Evolutionary conservation across 2,113 vertebrate species (phyloP).

Genomic region (Orthonyx spaldingii): DNA sequence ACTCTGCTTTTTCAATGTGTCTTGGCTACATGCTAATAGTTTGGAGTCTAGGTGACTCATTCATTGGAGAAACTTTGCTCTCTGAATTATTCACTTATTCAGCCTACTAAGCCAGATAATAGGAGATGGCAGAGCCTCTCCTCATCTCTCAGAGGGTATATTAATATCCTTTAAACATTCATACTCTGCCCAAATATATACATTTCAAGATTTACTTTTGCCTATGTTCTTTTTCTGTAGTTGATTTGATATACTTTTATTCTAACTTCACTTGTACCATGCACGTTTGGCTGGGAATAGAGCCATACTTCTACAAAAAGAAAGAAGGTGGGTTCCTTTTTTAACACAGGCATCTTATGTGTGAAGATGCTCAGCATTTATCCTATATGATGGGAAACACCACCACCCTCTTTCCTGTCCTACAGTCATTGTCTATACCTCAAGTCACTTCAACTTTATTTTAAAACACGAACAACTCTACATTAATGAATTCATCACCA

Average conservation of each 20-base stretch:
- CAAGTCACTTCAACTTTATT: background rate
- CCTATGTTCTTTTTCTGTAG: background rate
- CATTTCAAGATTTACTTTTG: slow-evolving; percentile 28
- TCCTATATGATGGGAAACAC: background rate
- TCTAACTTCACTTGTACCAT: background rate
- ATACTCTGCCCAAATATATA: slow-evolving; percentile 51
- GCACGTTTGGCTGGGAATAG: background rate
- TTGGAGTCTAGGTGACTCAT: slow-evolving; percentile 44
- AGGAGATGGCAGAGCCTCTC: slow-evolving; percentile 47
- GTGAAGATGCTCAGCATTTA: background rate
- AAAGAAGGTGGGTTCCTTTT: background rate
- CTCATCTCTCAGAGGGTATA: slow-evolving; percentile 38
- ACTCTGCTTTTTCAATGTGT: slow-evolving; percentile 19
- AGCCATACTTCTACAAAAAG: background rate
- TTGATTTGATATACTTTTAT: background rate
- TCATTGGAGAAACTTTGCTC: slow-evolving; percentile 49
- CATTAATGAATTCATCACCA: background rate
- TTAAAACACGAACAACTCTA: background rate
- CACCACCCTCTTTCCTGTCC: background rate
- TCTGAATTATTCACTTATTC: slow-evolving; percentile 64
- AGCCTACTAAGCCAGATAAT: slow-evolving; percentile 60
- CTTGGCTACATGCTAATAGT: slow-evolving; percentile 35
- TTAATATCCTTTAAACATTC: slow-evolving; percentile 63
- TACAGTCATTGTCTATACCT: background rate
- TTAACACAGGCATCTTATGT: background rate